phyloP scores from a whole-genome alignment of 53 echinoderm and acorn worm species.

The Echinarachnius parma region DNA sequence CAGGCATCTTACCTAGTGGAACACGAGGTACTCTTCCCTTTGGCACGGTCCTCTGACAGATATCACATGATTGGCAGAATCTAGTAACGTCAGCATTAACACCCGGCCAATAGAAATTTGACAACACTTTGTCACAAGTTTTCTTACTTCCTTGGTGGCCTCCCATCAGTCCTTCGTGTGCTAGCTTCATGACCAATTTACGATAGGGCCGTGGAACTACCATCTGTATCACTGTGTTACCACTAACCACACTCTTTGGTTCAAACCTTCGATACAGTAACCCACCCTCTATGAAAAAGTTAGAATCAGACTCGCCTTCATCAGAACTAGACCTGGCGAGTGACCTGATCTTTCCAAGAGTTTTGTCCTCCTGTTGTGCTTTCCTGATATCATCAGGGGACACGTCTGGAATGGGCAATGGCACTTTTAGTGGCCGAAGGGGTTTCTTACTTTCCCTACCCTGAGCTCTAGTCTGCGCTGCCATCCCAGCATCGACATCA shows the following conservation, averaged over 20 bases:
- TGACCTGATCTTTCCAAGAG: slow-evolving; percentile 1
- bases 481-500: slow-evolving; percentile 21
- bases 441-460: neutral
- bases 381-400: neutral
- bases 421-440: neutral
- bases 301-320: neutral
- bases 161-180: slow-evolving; percentile 34
- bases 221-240: slow-evolving; percentile 13
- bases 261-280: neutral
- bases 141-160: slow-evolving; percentile 46
- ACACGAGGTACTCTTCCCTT: slow-evolving; percentile 39
- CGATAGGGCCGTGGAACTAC: slow-evolving; percentile 36
- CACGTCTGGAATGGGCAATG: neutral
- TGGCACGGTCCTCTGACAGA: slow-evolving; percentile 27
- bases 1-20: slow-evolving; percentile 32
- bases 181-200: slow-evolving; percentile 27
- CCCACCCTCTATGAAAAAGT: slow-evolving; percentile 6
- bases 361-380: slow-evolving; percentile 13
- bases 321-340: neutral
- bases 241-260: slow-evolving; percentile 30
- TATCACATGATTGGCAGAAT: slow-evolving; percentile 40
- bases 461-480: slow-evolving; percentile 7
- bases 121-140: slow-evolving; percentile 28
- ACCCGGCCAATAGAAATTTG: slow-evolving; percentile 43
- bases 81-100: slow-evolving; percentile 21